phyloP scores from a whole-genome alignment of 2,888 invertebrate species.

The Pammene aurita region DNA sequence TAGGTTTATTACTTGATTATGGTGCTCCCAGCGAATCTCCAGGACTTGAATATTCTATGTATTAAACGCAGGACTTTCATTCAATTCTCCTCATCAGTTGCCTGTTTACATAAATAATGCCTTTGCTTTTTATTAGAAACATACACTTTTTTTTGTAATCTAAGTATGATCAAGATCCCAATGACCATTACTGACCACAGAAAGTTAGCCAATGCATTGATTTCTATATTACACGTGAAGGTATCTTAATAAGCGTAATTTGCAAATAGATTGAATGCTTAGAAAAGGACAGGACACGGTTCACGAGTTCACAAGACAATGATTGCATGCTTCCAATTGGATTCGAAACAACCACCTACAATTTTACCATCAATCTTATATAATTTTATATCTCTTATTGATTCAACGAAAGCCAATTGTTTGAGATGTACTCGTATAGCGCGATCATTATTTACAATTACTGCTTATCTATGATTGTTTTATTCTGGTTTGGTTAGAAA shows the following conservation, averaged over 20 bases:
- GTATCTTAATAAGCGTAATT: conserved; percentile 14
- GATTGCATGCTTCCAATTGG: conserved; percentile 54
- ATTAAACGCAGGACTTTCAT: background rate
- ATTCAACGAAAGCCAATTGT: conserved; percentile 54
- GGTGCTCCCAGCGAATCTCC: conserved; percentile 11
- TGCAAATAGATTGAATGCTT: conserved; percentile 65
- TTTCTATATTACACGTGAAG: too few relatives aligned
- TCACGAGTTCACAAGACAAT: conserved; percentile 53
- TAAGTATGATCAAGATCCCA: too few relatives aligned
- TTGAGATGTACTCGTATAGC: conserved; percentile 50
- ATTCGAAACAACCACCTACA: conserved; percentile 50
- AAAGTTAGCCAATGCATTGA: too few relatives aligned
- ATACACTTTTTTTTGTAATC: background rate
- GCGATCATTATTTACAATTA: conserved; percentile 59
- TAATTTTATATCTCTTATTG: conserved; percentile 60
- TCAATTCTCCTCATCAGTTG: background rate
- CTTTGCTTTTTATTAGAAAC: background rate
- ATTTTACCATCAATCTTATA: conserved; percentile 56
- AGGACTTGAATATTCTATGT: conserved; percentile 14
- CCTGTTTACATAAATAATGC: background rate
- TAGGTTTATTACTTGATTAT: conserved; percentile 41
- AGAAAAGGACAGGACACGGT: conserved; percentile 61
- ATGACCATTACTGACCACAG: too few relatives aligned
- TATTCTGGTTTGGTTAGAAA: conserved; percentile 51
- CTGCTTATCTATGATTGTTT: conserved; percentile 59